Conservation (phyloP, 2,797 vertebrate species). For the Lophius americanus region DNA sequence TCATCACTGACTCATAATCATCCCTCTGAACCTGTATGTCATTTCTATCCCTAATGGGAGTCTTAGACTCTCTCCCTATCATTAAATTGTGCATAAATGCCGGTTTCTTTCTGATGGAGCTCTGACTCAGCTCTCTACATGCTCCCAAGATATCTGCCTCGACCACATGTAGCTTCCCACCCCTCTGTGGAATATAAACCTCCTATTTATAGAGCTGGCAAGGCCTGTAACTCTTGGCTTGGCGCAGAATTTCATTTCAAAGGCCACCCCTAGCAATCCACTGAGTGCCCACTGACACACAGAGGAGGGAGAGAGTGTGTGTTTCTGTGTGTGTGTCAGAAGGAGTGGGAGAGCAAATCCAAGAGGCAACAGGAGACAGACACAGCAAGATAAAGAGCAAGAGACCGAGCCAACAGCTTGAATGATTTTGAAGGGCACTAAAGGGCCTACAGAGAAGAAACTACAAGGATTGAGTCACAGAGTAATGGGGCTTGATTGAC, state of each 20-base stretch:
- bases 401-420: conserved; percentile 28
- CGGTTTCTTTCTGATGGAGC: conserved; percentile 66
- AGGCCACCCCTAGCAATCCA: conserved; percentile 61
- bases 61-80: conserved; percentile 71
- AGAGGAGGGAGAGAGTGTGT: conserved; percentile 59
- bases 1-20: conserved; percentile 67
- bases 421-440: conserved; percentile 37
- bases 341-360: conserved; percentile 45
- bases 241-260: conserved; percentile 73
- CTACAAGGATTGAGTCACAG: conserved; percentile 19
- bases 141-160: conserved; percentile 75
- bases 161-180: conserved; percentile 79
- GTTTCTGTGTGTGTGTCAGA: conserved; percentile 27
- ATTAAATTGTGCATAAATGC: conserved; percentile 77
- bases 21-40: conserved; percentile 61
- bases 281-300: conserved; percentile 48
- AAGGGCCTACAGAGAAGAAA: conserved; percentile 31
- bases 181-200: conserved; percentile 83
- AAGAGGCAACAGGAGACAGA: conserved; percentile 43
- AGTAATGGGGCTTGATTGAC: conserved; percentile 54
- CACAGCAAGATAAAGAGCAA: conserved; percentile 41
- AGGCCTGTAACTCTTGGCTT: conserved; percentile 73
- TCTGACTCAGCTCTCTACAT: conserved; percentile 71
- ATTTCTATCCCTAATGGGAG: conserved; percentile 73
- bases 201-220: conserved; percentile 85